Percentiles rank a stretch among this genome's conserved stretches.
Conservation (phyloP, 2,888 invertebrate genomes). For the Carterocephalus palaemon region DNA sequence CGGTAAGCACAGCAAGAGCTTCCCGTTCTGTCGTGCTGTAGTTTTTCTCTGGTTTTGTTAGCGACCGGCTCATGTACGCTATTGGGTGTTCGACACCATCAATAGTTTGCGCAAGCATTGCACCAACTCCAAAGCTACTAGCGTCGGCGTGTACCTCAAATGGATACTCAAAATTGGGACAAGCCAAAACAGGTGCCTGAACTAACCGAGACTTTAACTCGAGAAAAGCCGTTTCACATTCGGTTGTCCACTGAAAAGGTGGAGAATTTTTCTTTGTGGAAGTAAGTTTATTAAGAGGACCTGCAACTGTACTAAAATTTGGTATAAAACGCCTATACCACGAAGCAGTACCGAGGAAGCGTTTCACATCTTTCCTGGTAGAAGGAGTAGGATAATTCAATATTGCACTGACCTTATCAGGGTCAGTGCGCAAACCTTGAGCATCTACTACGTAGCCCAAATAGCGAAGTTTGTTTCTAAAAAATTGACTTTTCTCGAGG, state of each 20-base stretch:
- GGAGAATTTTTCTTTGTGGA: too few species aligned
- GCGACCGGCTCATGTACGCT: too few species aligned
- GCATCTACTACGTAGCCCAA: conserved; percentile 36
- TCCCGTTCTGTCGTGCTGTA: conserved; percentile 29
- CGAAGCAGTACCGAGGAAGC: conserved; percentile 32
- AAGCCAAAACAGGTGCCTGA: too few species aligned
- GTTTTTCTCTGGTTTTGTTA: conserved; percentile 21
- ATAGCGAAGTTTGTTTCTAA: conserved; percentile 29
- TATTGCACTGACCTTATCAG: conserved; percentile 34
- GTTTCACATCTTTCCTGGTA: conserved; percentile 29
- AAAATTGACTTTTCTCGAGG: conserved; percentile 32
- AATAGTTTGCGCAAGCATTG: too few species aligned
- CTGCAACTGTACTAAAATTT: conserved; percentile 31
- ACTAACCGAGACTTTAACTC: too few species aligned
- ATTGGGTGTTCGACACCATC: too few species aligned
- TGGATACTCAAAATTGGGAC: too few species aligned
- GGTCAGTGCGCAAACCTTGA: conserved; percentile 34
- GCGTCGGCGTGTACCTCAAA: conserved; percentile 35
- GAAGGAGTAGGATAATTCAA: conserved; percentile 32
- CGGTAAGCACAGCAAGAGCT: conserved; percentile 25
- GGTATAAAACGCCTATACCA: conserved; percentile 36
- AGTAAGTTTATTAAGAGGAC: too few species aligned
- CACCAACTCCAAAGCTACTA: too few species aligned
- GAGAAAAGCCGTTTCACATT: too few species aligned
- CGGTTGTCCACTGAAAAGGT: too few species aligned